phyloP scores from a whole-genome alignment of 2,113 vertebrate species.

The Pygoscelis antarcticus region DNA sequence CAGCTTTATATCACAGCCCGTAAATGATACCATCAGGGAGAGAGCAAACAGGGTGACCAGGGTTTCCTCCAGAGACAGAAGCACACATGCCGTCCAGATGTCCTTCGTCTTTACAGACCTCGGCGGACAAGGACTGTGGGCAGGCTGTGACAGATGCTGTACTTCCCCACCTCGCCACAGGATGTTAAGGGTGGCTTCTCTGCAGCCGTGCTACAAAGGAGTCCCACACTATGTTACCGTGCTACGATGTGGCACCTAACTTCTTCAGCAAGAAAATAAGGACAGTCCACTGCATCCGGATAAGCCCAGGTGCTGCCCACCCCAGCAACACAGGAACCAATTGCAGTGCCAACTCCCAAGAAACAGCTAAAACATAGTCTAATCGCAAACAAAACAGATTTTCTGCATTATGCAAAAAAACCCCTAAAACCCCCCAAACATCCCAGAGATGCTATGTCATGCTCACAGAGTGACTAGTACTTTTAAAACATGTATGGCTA shows the following conservation, averaged over 20 bases:
- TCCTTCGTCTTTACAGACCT: neutral
- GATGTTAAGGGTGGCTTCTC: neutral
- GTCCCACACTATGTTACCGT: neutral
- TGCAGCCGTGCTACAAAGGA: neutral
- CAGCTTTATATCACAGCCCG: neutral
- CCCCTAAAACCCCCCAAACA: rapidly evolving
- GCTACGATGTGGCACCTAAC: neutral
- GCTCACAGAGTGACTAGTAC: neutral
- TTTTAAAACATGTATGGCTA: neutral
- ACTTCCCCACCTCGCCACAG: neutral
- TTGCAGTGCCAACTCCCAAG: neutral
- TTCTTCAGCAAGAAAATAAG: neutral
- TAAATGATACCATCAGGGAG: neutral
- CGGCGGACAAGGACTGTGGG: rapidly evolving
- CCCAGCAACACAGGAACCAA: neutral
- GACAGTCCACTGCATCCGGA: neutral
- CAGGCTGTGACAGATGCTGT: neutral
- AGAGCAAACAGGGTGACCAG: neutral
- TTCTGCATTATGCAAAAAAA: neutral
- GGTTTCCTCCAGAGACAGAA: neutral
- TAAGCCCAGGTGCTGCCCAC: neutral
- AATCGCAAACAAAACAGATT: neutral
- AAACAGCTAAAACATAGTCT: neutral
- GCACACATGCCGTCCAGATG: neutral
- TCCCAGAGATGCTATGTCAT: neutral